Evolutionary conservation across 2,113 vertebrate genomes (phyloP).

Genomic region (Corythaeola cristata): DNA sequence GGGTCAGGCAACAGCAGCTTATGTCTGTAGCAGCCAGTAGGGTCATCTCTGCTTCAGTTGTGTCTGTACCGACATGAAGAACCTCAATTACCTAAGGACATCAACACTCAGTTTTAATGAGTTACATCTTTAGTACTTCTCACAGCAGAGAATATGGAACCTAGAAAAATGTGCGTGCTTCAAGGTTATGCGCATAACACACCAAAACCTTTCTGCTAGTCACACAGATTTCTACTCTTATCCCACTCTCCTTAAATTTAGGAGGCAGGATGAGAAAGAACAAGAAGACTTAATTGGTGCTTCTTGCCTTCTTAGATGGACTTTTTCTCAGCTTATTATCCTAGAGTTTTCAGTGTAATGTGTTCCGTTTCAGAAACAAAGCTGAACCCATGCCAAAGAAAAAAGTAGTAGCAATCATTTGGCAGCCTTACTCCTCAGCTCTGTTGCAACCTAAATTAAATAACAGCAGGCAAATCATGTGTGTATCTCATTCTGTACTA

Average conservation of each 20-base stretch:
- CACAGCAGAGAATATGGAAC: background rate
- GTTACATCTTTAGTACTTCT: background rate
- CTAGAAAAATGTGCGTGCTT: background rate
- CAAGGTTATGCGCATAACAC: background rate
- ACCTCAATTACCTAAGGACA: background rate
- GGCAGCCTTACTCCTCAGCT: background rate
- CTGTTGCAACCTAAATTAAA: conserved; percentile 1
- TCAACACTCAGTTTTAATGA: background rate
- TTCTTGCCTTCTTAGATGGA: background rate
- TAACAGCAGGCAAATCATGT: background rate
- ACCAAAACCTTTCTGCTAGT: no score
- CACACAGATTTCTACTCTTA: no score
- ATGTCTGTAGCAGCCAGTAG: background rate
- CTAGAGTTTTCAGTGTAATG: background rate
- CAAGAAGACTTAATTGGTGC: background rate
- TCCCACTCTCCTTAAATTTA: background rate
- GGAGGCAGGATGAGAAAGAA: background rate
- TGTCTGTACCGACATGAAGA: background rate
- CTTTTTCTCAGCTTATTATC: background rate
- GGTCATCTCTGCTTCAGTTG: background rate
- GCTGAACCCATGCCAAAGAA: background rate
- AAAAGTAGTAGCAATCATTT: background rate
- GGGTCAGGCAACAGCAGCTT: background rate
- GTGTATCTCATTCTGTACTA: background rate
- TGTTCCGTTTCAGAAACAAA: conserved; percentile 19